Percentiles rank a stretch among this genome's conserved stretches.
phyloP scores from a whole-genome alignment of 2,797 vertebrate species.

The Melanotaenia trifasciata region DNA sequence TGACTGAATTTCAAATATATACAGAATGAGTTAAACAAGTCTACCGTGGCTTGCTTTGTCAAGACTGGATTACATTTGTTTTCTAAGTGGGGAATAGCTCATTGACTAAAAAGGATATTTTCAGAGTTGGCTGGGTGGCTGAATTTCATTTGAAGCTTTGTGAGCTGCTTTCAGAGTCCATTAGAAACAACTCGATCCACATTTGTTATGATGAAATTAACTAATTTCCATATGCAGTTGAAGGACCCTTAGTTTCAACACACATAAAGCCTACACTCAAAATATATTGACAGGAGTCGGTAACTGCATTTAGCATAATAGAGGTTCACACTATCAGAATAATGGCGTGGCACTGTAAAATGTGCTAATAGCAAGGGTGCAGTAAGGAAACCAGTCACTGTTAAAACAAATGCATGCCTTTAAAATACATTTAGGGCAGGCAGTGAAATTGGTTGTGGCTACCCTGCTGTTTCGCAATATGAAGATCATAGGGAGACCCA shows the following conservation, averaged over 20 bases:
- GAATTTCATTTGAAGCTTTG: slow-evolving; percentile 45
- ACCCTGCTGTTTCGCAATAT: slow-evolving; percentile 51
- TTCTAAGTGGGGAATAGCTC: slow-evolving; percentile 23
- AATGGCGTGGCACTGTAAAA: slow-evolving; percentile 40
- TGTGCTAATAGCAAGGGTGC: slow-evolving; percentile 55
- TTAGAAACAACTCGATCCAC: slow-evolving; percentile 45
- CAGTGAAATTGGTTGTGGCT: slow-evolving; percentile 49
- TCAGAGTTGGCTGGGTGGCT: slow-evolving; percentile 16
- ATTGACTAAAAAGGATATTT: slow-evolving; percentile 26
- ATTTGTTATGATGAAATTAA: slow-evolving; percentile 27
- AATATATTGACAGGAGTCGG: slow-evolving; percentile 18
- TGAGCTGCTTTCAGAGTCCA: slow-evolving; percentile 46
- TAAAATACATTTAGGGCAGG: slow-evolving; percentile 56
- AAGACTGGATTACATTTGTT: slow-evolving; percentile 26
- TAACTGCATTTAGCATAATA: slow-evolving; percentile 25
- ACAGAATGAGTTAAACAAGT: slow-evolving; percentile 2
- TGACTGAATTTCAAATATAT: slow-evolving; percentile 1
- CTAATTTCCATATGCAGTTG: slow-evolving; percentile 36
- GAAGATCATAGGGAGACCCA: slow-evolving; percentile 38
- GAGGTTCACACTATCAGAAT: slow-evolving; percentile 33
- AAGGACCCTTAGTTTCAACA: slow-evolving; percentile 14
- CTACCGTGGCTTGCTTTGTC: slow-evolving; percentile 3
- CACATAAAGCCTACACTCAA: slow-evolving; percentile 20
- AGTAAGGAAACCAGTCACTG: slow-evolving; percentile 18
- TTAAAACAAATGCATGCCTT: slow-evolving; percentile 55